Evolutionary conservation across 2,888 invertebrate genomes (phyloP), one percentile per base, ranked within the genome.

Genomic region (Orgyia antiqua): DNA sequence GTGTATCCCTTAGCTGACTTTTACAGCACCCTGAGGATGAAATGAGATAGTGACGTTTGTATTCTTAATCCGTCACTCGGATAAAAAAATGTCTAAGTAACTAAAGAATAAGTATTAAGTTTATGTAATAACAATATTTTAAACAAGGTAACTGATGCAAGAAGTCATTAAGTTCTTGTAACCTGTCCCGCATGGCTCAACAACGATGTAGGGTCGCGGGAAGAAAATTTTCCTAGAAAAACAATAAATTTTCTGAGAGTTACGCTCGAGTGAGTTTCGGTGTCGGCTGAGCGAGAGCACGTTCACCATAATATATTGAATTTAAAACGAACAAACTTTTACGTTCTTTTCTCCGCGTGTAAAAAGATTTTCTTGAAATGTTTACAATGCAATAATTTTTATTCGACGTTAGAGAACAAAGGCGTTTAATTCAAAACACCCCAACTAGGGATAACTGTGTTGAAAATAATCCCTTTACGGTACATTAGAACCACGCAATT

Each of bases 301-400:
- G 84, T 84, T 71, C 82, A 72, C 80, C 74, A 72, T 84, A 86
- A 84, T 84, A 86, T 84, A 86, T 86, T 86, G 84, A 83, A 86
- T 86, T 82, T 82, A 80, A 84, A 86, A 80, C 80, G 83, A 80
- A 84, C 79, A 83, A 86, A 84, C 76, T 86, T 84, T 80, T 65
- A 68, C 79, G 73, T 78, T 75, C 72, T 66, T 66, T 59, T 59
- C 61, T 67, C 70, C 68, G 69, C 69, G 65, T 74, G 74, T 79
- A 78, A 80, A 80, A 80, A 78, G 78, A 82, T 83, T 80, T 76
- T 67, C 73, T 61, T 60, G 67, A 68, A 80, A 77, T 82, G 75
- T 77, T 80, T 76, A 75, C 75, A 72, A 76, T 76, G 70, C 73
- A 72, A 74, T 77, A 68, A 70, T 73, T 76, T 76, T 69, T 65